A percentile compares a stretch with the other conserved stretches of the same genome.
These are phyloP conservation scores for Limnothrissa miodon DNA, from an alignment of 2,113 vertebrate genomes.

Conservation along the genomic window DNA sequence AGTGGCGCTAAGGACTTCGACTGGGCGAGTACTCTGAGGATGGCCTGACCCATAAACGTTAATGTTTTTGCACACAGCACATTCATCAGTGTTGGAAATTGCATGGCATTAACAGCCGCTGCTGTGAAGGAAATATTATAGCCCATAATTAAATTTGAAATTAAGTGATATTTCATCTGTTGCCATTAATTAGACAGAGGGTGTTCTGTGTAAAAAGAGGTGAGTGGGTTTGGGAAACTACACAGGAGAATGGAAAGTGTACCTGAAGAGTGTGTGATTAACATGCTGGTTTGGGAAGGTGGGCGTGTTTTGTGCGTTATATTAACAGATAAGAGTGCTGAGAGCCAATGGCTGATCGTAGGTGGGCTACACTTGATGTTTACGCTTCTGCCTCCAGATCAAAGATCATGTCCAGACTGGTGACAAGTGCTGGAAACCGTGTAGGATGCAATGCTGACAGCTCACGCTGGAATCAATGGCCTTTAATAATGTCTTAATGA, in stretches of 20 bases:
- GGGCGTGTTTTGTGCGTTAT: background rate
- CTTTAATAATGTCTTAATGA: conserved; percentile 42
- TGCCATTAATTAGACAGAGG: conserved; percentile 72
- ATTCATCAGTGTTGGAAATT: conserved; percentile 65
- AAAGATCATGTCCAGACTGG: background rate
- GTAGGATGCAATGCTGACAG: background rate
- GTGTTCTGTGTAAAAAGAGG: conserved; percentile 58
- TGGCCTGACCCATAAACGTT: conserved; percentile 61
- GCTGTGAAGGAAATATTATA: conserved; percentile 70
- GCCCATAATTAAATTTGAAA: conserved; percentile 77
- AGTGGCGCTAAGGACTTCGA: background rate
- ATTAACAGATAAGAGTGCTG: background rate
- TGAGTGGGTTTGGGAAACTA: conserved; percentile 61
- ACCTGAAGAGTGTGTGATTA: conserved; percentile 40
- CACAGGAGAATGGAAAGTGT: conserved; percentile 38
- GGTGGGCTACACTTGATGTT: background rate
- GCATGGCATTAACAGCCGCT: conserved; percentile 60
- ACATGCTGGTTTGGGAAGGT: background rate
- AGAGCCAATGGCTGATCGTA: background rate
- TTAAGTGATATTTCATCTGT: conserved; percentile 78
- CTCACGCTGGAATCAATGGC: conserved; percentile 19
- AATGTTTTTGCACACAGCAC: conserved; percentile 59
- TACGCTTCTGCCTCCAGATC: background rate
- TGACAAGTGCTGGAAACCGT: background rate
- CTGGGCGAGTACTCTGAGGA: conserved; percentile 34